Evolutionary conservation across 2,797 vertebrate genomes (phyloP), one percentile per base, ranked within the genome.

Genomic region (Neoniphon sammara): DNA sequence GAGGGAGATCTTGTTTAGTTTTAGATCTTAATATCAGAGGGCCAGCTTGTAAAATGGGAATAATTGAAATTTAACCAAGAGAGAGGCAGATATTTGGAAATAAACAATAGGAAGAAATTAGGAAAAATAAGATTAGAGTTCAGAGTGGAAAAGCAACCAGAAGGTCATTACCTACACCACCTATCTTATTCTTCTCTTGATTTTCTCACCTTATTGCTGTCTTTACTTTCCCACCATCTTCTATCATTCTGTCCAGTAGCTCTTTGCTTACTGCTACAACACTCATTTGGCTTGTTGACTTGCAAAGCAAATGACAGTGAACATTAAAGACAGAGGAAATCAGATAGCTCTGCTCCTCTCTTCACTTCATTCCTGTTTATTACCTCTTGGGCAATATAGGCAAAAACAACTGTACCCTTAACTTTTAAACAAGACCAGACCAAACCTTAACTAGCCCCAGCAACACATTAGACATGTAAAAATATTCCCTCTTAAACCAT

Each of bases 361-460:
- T 66, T 7, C 9, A 36, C 44, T 86, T 79, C 54, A 62, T 80
- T 88, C 83, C 88, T 88, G 83, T 84, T 82, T 80, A 63, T 49
- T 21, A 20, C 47, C 47, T 50, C 47, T n/a, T 2, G 17, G 66
- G 18, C 69, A 70, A 73, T 44, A 69, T 42, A 31, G 20, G 23
- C 1, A 5, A 42, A 68, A 54, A 27, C 25, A 27, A 27, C 25
- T 15, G 11, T 12, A 7, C 18, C 7, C 21, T 46, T 31, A 5
- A 50, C 44, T n/a, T 14, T 23, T 14, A 25, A 25, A 54, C 12
- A 21, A 54, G 52, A 25, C 21, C 11, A 23, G 14, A 56, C 7
- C 15, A 56, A 56, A 50, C n/a, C 47, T 50, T 50, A 50, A 50
- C 2, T 21, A 11, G 47, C 47, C 8, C 9, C 18, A 50, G 18